Percentiles rank a stretch among this genome's conserved stretches.
Conservation (phyloP, 1,140 invertebrate species). For the Dendroctonus valens region DNA sequence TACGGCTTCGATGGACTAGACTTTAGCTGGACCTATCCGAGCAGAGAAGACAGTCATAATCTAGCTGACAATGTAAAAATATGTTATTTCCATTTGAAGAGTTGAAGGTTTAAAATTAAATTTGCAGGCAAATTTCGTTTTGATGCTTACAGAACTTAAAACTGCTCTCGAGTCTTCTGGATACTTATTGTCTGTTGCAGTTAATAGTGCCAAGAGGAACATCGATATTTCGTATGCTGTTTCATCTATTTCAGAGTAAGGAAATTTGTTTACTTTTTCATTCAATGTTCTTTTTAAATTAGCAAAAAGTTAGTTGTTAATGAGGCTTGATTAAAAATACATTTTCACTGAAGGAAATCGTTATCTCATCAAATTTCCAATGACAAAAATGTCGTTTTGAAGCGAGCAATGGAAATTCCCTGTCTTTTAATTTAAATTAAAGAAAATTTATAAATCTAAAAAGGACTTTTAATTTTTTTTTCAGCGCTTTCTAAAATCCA, state of each 20-base stretch:
- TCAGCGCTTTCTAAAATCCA: too few species aligned
- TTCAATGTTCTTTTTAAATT: too few species aligned
- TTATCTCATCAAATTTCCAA: too few species aligned
- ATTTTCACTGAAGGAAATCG: too few species aligned
- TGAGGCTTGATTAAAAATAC: too few species aligned
- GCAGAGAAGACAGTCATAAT: slow-evolving; percentile 36
- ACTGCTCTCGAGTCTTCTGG: slow-evolving; percentile 32
- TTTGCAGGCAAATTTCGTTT: slow-evolving; percentile 38
- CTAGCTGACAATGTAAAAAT: slow-evolving; percentile 26
- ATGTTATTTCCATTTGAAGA: too few species aligned
- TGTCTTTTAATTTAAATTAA: too few species aligned
- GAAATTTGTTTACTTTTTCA: not conserved
- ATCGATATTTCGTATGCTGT: slow-evolving; percentile 80
- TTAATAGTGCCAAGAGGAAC: slow-evolving; percentile 40
- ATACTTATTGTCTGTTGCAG: slow-evolving; percentile 36
- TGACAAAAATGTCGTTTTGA: too few species aligned
- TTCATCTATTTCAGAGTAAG: slow-evolving; percentile 63
- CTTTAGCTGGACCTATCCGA: slow-evolving; percentile 84
- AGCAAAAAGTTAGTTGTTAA: too few species aligned
- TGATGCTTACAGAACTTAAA: slow-evolving; percentile 38
- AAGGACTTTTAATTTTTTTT: too few species aligned
- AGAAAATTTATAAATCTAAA: too few species aligned
- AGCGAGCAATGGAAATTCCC: too few species aligned
- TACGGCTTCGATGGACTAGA: slow-evolving; percentile 81
- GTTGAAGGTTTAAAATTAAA: not conserved